Conservation (phyloP, 2,888 invertebrate genomes). For the Archips xylosteana region DNA sequence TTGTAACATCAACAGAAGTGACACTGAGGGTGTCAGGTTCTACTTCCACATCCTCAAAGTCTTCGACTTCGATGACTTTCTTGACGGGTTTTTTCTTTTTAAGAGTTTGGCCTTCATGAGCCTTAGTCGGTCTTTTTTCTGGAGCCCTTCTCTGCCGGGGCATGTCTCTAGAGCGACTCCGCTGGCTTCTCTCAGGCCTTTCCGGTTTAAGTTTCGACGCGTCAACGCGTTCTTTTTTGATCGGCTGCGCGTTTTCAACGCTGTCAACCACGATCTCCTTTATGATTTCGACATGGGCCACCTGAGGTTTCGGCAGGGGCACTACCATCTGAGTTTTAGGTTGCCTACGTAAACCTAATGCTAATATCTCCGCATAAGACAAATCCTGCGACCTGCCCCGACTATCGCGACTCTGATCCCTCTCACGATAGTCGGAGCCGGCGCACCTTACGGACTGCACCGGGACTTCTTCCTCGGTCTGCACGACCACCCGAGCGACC, state of each 20-base stretch:
- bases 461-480: conserved; percentile 42
- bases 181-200: conserved; percentile 51
- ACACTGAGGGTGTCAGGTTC: conserved; percentile 46
- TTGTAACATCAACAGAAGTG: conserved; percentile 32
- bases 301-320: conserved; percentile 70
- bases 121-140: conserved; percentile 72
- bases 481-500: conserved; percentile 28
- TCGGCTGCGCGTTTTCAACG: conserved; percentile 61
- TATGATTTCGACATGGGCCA: conserved; percentile 71
- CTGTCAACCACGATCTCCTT: conserved; percentile 70
- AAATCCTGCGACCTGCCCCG: conserved; percentile 85
- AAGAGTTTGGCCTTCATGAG: conserved; percentile 64
- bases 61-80: conserved; percentile 75
- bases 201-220: conserved; percentile 54
- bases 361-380: conserved; percentile 90
- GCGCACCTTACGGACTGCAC: conserved; percentile 47
- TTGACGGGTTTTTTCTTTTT: conserved; percentile 74
- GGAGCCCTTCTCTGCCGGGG: conserved; percentile 71
- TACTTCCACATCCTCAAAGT: conserved; percentile 68
- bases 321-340: conserved; percentile 60
- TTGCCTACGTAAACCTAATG: conserved; percentile 86
- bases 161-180: conserved; percentile 75
- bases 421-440: conserved; percentile 53
- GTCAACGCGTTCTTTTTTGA: conserved; percentile 55
- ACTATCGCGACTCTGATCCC: conserved; percentile 62